Conservation (phyloP, 30 jellyfish, hydroid and myxozoan species). For the Haliclystus octoradiatus region DNA sequence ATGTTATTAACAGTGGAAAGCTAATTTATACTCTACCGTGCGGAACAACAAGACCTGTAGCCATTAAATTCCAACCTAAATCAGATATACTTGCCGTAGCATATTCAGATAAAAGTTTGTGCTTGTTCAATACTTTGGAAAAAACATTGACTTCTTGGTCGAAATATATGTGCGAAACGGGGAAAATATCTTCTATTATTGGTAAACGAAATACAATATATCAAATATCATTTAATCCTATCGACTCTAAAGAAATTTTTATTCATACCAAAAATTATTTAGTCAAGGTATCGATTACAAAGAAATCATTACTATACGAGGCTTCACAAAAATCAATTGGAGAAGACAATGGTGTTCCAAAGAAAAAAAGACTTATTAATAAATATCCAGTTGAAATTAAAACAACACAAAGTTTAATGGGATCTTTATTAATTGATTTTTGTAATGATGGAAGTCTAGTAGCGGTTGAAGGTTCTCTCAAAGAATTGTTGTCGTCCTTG, state of each 20-base stretch:
- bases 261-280: constrained; percentile 34
- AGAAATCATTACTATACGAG: background rate
- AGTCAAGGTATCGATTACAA: constrained; percentile 34
- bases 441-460: constrained; percentile 21
- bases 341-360: background rate
- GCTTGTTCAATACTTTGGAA: constrained; percentile 14
- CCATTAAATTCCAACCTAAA: constrained; percentile 47
- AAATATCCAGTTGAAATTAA: background rate
- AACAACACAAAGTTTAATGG: background rate
- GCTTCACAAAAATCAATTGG: too few relatives aligned
- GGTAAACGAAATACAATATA: background rate
- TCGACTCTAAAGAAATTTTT: constrained; percentile 19
- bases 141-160: constrained; percentile 43
- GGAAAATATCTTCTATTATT: constrained; percentile 6
- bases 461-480: constrained; percentile 51
- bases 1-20: constrained; percentile 4
- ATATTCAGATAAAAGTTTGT: constrained; percentile 25
- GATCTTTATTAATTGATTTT: constrained; percentile 17
- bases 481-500: constrained; percentile 20
- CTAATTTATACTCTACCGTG: constrained; percentile 23
- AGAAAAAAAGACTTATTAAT: background rate
- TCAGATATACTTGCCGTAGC: constrained; percentile 15
- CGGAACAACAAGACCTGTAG: constrained; percentile 12
- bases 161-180: background rate
- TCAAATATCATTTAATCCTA: constrained; percentile 28